Evolutionary conservation across 2,888 invertebrate genomes (phyloP), one percentile per base, ranked within the genome.

Genomic region (Cryptus viduatorius): DNA sequence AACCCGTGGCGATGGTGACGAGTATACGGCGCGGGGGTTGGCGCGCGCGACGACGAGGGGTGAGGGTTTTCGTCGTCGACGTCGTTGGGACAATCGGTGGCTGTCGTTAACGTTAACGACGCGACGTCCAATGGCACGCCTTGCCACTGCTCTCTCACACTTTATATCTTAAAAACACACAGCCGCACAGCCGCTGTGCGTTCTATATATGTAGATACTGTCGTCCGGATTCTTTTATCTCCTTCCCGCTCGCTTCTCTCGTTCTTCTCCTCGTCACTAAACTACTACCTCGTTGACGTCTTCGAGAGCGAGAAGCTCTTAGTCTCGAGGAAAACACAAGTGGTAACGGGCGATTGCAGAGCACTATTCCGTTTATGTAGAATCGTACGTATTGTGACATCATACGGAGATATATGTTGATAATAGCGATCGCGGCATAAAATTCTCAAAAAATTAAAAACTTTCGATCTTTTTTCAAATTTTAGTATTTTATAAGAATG

Each of bases 81-180:
- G 88, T 89, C 90, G 92, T 90, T 90, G 89, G 89, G 90, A 91
- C 91, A 91, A 91, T 92, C 91, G 91, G 92, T 91, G 89, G 89
- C 90, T 88, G 90, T 92, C 91, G 91, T 92, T 92, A 92, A 90
- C 90, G 90, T 90, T 91, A 92, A 92, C 92, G 91, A 91, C 90
- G 89, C 89, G 86, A 82, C 89, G 88, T 89, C 91, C 91, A 91
- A 91, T 90, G 89, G 90, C 86, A 42, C 48, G 71, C 68, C 87
- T 89, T 87, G 87, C 83, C 87, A 86, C 86, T 86, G 67, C 59
- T 71, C 59, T 61, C 64, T 64, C 75, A 16, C 75, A 56, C 64
- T 77, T 61, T 56, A 46, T 50, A 42, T 59, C 56, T 71, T 68
- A 42, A 44, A 3, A 24, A 10, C 24, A 24, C 16, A 3, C 37